These are phyloP conservation scores for Sinocyclocheilus anshuiensis DNA, from an alignment of 2,113 vertebrate genomes.

Conservation along the genomic window DNA sequence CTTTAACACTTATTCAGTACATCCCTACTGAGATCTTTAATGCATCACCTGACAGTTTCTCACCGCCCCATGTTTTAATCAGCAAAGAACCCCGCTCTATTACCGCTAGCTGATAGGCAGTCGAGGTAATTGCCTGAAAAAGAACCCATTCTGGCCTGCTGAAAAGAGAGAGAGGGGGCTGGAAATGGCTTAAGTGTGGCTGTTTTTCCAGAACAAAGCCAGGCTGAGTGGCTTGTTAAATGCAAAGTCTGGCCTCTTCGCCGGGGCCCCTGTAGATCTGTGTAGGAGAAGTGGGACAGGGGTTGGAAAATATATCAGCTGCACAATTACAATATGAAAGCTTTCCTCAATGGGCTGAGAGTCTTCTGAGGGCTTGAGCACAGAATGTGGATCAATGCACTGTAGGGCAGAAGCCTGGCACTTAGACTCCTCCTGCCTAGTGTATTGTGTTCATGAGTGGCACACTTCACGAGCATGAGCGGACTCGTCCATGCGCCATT, in stretches of 20 bases:
- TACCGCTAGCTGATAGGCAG: conserved; percentile 20
- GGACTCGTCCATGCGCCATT: neutral
- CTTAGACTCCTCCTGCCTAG: conserved; percentile 1
- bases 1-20: conserved; percentile 13
- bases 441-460: neutral
- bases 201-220: conserved; percentile 49
- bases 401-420: neutral
- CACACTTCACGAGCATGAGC: neutral
- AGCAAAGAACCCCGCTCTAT: conserved; percentile 36
- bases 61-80: conserved; percentile 42
- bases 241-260: conserved; percentile 16
- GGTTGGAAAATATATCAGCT: conserved; percentile 14
- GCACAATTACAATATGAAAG: conserved; percentile 30
- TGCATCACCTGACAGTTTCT: conserved; percentile 37
- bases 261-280: conserved; percentile 20
- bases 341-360: neutral
- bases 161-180: conserved; percentile 51
- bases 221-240: conserved; percentile 40
- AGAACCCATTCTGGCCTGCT: conserved; percentile 35
- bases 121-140: conserved; percentile 37
- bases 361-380: neutral
- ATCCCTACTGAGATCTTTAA: conserved; percentile 19
- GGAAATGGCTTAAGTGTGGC: conserved; percentile 48
- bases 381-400: conserved; percentile 11
- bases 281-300: conserved; percentile 20